A percentile compares a stretch with the other conserved stretches of the same genome.
These are phyloP conservation scores for Amblyornis subalaris DNA, from an alignment of 2,113 vertebrate genomes.

Conservation along the genomic window DNA sequence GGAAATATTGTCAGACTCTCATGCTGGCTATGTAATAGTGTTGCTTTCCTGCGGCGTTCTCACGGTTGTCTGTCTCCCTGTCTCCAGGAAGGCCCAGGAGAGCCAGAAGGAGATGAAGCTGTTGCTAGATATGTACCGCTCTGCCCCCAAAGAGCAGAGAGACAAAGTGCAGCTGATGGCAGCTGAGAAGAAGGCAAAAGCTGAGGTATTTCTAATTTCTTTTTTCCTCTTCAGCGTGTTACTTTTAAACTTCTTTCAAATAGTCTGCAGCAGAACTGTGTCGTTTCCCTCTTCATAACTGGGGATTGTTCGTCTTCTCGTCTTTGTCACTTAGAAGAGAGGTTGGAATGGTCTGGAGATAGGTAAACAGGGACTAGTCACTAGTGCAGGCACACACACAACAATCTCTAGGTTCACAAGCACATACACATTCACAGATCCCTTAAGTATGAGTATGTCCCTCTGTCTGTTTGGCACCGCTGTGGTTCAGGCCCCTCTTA, in stretches of 20 bases:
- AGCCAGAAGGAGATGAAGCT: conserved; percentile 97
- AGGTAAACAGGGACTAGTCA: background rate
- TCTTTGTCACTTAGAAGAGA: background rate
- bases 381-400: background rate
- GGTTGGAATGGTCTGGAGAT: background rate
- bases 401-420: background rate
- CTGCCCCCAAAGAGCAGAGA: conserved; percentile 94
- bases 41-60: background rate
- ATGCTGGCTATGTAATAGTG: background rate
- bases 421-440: accelerated
- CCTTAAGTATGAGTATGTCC: background rate
- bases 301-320: background rate
- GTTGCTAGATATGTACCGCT: conserved; percentile 94
- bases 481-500: background rate
- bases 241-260: background rate
- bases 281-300: background rate
- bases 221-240: background rate
- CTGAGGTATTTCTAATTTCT: conserved; percentile 77
- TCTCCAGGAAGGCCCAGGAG: conserved; percentile 89
- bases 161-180: conserved; percentile 98
- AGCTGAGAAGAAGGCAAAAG: conserved; percentile 93
- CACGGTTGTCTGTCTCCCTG: background rate
- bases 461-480: background rate
- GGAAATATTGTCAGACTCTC: background rate
- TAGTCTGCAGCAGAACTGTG: background rate